A percentile compares a stretch with the other conserved stretches of the same genome.
Conservation (phyloP, 2,797 vertebrate genomes). For the Neosilurus mollespiculum region DNA sequence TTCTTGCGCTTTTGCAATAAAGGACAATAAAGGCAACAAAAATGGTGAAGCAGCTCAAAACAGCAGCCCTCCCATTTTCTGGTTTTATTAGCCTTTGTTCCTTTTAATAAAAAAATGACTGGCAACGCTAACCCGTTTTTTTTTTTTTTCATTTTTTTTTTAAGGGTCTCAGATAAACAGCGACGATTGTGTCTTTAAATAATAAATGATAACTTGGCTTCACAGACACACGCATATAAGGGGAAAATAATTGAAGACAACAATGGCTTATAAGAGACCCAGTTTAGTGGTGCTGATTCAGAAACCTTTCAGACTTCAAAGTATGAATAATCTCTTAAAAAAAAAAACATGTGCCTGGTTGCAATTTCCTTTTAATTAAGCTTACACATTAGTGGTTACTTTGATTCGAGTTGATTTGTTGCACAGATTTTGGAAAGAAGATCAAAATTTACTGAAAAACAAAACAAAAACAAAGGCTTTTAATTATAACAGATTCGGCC, state of each 20-base stretch:
- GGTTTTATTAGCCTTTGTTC: constrained; percentile 80
- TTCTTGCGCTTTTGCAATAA: constrained; percentile 71
- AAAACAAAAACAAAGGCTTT: constrained; percentile 68
- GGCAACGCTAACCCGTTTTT: constrained; percentile 73
- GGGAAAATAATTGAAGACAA: constrained; percentile 84
- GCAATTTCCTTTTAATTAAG: constrained; percentile 80
- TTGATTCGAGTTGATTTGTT: constrained; percentile 76
- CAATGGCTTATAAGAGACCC: constrained; percentile 79
- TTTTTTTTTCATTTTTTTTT: constrained; percentile 19
- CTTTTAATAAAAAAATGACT: constrained; percentile 74
- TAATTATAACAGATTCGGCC: constrained; percentile 32
- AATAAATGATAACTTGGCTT: constrained; percentile 79
- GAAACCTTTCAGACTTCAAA: constrained; percentile 80
- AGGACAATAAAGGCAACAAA: constrained; percentile 75
- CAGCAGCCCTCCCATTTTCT: constrained; percentile 61
- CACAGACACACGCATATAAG: constrained; percentile 75
- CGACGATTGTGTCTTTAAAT: constrained; percentile 81
- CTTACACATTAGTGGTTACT: constrained; percentile 69
- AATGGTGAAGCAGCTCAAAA: constrained; percentile 63
- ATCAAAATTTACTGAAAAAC: constrained; percentile 58
- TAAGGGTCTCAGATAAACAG: constrained; percentile 77
- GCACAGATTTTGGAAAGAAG: constrained; percentile 67
- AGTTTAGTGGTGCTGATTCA: constrained; percentile 76
- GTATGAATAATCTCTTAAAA: constrained; percentile 79
- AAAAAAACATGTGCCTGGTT: constrained; percentile 71